phyloP scores from a whole-genome alignment of 2,113 vertebrate genomes.

The Phyllopteryx taeniolatus region DNA sequence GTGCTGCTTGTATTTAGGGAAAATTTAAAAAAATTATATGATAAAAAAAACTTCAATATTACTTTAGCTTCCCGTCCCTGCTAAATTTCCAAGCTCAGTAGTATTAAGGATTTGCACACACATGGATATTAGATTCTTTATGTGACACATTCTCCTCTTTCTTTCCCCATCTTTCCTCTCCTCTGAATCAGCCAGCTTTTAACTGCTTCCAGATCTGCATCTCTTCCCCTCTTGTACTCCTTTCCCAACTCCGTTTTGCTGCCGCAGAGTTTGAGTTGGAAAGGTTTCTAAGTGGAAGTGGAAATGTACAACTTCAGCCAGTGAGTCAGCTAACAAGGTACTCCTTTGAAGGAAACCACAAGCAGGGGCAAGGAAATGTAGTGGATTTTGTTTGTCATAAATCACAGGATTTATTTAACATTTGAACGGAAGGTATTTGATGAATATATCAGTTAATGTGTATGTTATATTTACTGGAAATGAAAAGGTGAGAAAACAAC shows the following conservation, averaged over 20 bases:
- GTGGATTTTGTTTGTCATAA: slow-evolving; percentile 65
- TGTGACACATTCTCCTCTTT: slow-evolving; percentile 36
- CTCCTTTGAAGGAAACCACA: slow-evolving; percentile 62
- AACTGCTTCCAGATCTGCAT: slow-evolving; percentile 69
- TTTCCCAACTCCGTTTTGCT: slow-evolving; percentile 33
- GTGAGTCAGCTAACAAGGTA: slow-evolving; percentile 60
- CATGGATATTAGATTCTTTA: slow-evolving; percentile 66
- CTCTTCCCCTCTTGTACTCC: slow-evolving; percentile 39
- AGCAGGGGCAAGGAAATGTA: slow-evolving; percentile 35
- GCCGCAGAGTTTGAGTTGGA: slow-evolving; percentile 41
- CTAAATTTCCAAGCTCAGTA: not conserved
- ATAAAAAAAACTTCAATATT: not conserved
- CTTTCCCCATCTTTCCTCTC: slow-evolving; percentile 20
- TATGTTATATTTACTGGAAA: slow-evolving; percentile 70
- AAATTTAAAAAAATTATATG: too few relatives aligned
- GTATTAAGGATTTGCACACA: not conserved
- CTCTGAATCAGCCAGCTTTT: slow-evolving; percentile 68
- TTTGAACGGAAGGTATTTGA: slow-evolving; percentile 60
- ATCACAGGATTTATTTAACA: slow-evolving; percentile 47
- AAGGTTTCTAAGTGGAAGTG: slow-evolving; percentile 65
- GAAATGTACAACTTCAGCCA: slow-evolving; percentile 63
- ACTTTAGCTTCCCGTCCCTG: not conserved
- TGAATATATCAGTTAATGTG: slow-evolving; percentile 59
- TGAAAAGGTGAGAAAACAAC: slow-evolving; percentile 24
- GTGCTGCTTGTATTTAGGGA: too few relatives aligned